Evolutionary conservation across 2,113 vertebrate species (phyloP), one percentile per base, ranked within the genome.

Genomic region (Sorex fumeus): DNA sequence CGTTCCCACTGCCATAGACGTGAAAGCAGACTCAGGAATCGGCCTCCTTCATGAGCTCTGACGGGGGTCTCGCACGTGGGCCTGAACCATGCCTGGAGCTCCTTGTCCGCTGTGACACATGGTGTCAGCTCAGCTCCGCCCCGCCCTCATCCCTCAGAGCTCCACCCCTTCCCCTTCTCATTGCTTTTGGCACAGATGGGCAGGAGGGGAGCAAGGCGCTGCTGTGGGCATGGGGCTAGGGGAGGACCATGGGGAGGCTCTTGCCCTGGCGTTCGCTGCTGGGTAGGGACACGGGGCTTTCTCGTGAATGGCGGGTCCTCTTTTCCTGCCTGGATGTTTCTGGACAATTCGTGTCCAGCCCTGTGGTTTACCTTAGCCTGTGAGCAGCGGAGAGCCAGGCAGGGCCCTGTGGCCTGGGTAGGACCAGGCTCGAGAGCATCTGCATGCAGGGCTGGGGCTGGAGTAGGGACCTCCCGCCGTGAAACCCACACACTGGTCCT

Each of bases 281-380:
- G n/a, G 71, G 70, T 84, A 72, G 36, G 32, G 47, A 76, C 34
- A 30, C 88, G 32, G 40, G 72, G 19, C 27, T 87, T 86, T 90
- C 43, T 67, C 8, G 0, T 69, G 83, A 83, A 23, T 87, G 91
- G 62, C 62, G n/a, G 57, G 32, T 32, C 82, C 85, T 74, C n/a
- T 83, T 34, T 96, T 93, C 81, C 82, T 92, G 70, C 18, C 19
- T 75, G 30, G 74, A 40, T 53, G 15, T 90, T 82, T 78, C 87
- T 79, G 72, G 81, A 90, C 40, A 78, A 71, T 86, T 78, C 16
- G 57, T 45, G 40, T 93, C 45, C 69, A 53, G 34, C 13, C 60
- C 36, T 47, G n/a, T 62, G n/a, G 8, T 72, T 92, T 84, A 23
- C 88, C n/a, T 87, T 94, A 12, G 40, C 66, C 13, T 92, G n/a